A percentile compares a stretch with the other conserved stretches of the same genome.
phyloP scores from a whole-genome alignment of 2,888 invertebrate species.

The Catocala fraxini region DNA sequence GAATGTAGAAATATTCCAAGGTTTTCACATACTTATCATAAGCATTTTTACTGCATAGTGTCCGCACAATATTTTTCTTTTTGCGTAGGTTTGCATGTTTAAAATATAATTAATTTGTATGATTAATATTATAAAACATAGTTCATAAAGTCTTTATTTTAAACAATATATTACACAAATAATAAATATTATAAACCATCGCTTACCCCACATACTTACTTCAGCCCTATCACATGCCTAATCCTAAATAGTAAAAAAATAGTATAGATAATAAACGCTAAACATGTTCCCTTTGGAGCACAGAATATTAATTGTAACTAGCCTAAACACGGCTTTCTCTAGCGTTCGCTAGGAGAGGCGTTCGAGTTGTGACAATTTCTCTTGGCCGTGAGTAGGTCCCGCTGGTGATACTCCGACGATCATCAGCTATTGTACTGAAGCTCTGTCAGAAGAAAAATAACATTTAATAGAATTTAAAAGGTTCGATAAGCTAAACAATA shows the following conservation, averaged over 20 bases:
- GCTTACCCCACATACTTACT: conserved; percentile 10
- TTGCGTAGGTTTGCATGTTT: too few relatives aligned
- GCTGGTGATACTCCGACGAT: conserved; percentile 78
- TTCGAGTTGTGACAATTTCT: conserved; percentile 91
- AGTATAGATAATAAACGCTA: conserved; percentile 37
- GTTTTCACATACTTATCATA: too few relatives aligned
- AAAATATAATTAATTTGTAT: too few relatives aligned
- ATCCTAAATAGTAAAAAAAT: conserved; percentile 47
- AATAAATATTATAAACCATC: not conserved
- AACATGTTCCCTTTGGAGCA: conserved; percentile 51
- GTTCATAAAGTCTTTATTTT: not conserved
- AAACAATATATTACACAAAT: not conserved
- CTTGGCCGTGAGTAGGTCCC: conserved; percentile 82
- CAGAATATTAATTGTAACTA: conserved; percentile 43
- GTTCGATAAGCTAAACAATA: not conserved
- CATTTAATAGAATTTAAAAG: too few relatives aligned
- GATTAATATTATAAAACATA: too few relatives aligned
- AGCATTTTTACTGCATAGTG: too few relatives aligned
- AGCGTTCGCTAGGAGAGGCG: conserved; percentile 90
- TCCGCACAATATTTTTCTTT: too few relatives aligned
- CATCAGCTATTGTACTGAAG: conserved; percentile 77
- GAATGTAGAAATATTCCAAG: too few relatives aligned
- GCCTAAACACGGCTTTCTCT: conserved; percentile 90
- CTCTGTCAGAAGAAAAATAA: conserved; percentile 62
- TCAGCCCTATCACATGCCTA: conserved; percentile 41